Evolutionary conservation across 2,113 vertebrate genomes (phyloP), one percentile per base, ranked within the genome.

Genomic region (Eonycteris spelaea): DNA sequence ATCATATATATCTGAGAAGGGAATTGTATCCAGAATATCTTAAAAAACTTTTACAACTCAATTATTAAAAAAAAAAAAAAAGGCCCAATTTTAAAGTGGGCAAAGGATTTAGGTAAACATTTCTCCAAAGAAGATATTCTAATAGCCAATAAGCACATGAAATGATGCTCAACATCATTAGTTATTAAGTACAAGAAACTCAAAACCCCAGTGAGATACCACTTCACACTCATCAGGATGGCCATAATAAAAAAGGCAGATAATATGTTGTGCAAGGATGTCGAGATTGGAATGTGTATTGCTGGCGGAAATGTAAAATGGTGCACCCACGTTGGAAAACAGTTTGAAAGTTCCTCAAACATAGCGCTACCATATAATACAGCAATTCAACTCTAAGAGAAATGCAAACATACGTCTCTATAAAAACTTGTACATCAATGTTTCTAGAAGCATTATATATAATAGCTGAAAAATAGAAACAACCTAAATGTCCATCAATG

Each of bases 91-190:
- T 48, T 80, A 53, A 91, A 70, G 55, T 65, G 10, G 45, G 22
- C 40, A 87, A 96, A 84, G 14, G 71, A 87, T 70, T 95, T 84
- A 86, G 82, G 82, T 80, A 86, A 71, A 65, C 8, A 57, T 70
- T 59, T 93, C 8, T 61, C 78, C 53, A 92, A 86, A 74, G 48
- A 70, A 79, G 38, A 90, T 40, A 90, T 6, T 26, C 5, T 75
- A 78, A 74, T 91, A 30, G 5, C 48, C 40, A 90, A 67, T 43
- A 91, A 84, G 45, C 30, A 24, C 5, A 79, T 63, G 63, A 78
- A 82, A 70, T 55, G 35, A 38, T 74, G 30, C 28, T 95, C 51
- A 68, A 30, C 19, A 88, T 92, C 35, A 38, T 59, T 61, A 70
- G 33, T 79, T 48, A 45, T n/a, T 51, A 94, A n/a, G 16, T 38